Conservation (phyloP, 2,113 vertebrate genomes). For the Daboia siamensis region DNA sequence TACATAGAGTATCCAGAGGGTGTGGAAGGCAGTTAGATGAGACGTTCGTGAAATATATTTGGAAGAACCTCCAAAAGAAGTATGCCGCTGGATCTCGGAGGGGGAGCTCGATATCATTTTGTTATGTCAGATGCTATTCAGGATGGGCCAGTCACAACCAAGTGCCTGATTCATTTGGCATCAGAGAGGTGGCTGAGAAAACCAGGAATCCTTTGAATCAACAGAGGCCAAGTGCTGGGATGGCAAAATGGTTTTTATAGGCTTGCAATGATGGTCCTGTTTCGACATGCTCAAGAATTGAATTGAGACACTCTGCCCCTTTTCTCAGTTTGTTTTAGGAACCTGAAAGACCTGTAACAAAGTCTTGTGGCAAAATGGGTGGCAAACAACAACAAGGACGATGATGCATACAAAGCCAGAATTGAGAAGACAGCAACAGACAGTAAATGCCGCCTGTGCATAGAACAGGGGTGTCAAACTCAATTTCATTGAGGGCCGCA, state of each 20-base stretch:
- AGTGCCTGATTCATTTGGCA: background rate
- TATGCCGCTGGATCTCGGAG: too few species aligned
- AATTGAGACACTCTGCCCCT: background rate
- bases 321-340: background rate
- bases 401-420: too few species aligned
- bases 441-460: too few species aligned
- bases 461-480: too few species aligned
- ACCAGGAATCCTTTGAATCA: background rate
- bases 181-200: background rate
- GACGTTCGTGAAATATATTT: background rate
- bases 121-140: background rate
- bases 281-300: too few species aligned
- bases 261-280: background rate
- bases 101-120: background rate
- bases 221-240: background rate
- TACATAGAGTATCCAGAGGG: background rate
- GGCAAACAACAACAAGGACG: background rate
- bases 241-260: too few species aligned
- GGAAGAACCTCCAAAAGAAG: background rate
- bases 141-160: accelerated
- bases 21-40: background rate
- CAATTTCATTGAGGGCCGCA: too few species aligned
- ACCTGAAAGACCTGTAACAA: background rate
- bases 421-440: too few species aligned
- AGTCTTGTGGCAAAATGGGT: background rate